A percentile compares a stretch with the other conserved stretches of the same genome.
Evolutionary conservation across 1,140 invertebrate genomes (phyloP).

Genomic region (Drosophila saltans): DNA sequence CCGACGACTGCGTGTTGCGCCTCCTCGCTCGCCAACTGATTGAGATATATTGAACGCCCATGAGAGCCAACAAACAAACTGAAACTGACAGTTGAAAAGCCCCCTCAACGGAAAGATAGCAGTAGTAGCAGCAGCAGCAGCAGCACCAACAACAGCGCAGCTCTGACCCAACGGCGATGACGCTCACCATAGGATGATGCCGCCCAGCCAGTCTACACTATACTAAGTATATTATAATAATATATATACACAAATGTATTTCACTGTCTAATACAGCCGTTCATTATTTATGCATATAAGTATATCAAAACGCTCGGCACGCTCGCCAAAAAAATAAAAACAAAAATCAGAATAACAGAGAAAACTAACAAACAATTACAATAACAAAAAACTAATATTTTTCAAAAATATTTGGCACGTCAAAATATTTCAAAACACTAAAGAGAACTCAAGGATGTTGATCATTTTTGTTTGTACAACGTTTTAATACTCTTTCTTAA

Average conservation of each 20-base stretch:
- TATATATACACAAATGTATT: background rate
- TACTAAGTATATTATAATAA: constrained; percentile 10
- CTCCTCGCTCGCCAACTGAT: constrained; percentile 62
- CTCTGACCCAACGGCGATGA: constrained; percentile 8
- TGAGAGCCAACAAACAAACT: constrained; percentile 11
- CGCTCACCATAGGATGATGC: background rate
- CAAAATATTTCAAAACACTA: constrained; percentile 29
- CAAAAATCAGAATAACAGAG: constrained; percentile 4
- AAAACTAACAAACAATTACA: background rate
- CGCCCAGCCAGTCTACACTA: constrained; percentile 6
- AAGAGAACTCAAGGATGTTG: constrained; percentile 5
- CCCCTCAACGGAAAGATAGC: constrained; percentile 40
- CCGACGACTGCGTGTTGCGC: constrained; percentile 41
- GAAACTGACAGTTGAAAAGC: constrained; percentile 35
- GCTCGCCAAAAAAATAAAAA: constrained; percentile 38
- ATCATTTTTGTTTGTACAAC: background rate
- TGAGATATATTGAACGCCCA: constrained; percentile 63
- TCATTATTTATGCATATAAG: constrained; percentile 23
- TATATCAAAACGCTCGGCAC: constrained; percentile 20
- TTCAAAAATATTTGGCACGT: constrained; percentile 35
- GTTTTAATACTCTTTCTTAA: too few species aligned
- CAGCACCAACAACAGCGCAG: background rate
- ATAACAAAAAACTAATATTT: constrained; percentile 30
- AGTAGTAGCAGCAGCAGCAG: constrained; percentile 26
- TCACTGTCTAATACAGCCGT: constrained; percentile 4